Percentiles rank a stretch among this genome's conserved stretches.
Evolutionary conservation across 1,140 invertebrate species (phyloP).

Genomic region (Melanaphis sacchari): DNA sequence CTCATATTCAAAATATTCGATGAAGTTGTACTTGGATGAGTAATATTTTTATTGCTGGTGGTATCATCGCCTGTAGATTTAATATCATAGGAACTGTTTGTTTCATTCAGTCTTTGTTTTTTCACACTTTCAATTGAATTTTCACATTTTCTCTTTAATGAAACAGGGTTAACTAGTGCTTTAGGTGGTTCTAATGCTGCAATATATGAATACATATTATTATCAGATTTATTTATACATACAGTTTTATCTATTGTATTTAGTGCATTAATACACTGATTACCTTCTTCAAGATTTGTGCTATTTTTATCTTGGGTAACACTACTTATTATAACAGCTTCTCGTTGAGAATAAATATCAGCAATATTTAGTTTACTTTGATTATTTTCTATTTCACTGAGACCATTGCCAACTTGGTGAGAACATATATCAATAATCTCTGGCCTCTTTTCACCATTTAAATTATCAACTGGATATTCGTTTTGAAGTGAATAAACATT

Average conservation of each 20-base stretch:
- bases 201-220: no score
- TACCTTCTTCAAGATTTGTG: neutral
- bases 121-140: neutral
- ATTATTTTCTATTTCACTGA: neutral
- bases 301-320: neutral
- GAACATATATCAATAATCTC: neutral
- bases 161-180: no score
- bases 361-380: neutral
- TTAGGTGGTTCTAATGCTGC: no score
- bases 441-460: neutral
- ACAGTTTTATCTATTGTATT: neutral
- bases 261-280: neutral
- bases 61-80: neutral
- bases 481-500: neutral
- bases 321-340: neutral
- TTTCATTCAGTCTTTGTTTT: neutral
- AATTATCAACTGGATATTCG: neutral
- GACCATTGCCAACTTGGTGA: neutral
- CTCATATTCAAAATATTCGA: no score
- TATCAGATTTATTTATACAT: neutral
- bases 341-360: no score
- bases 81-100: neutral
- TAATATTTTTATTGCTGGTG: neutral
- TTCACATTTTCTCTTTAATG: neutral
- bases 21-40: neutral